These are phyloP conservation scores for Chymomyza fuscimana DNA, from an alignment of 2,888 invertebrate genomes.

Conservation along the genomic window DNA sequence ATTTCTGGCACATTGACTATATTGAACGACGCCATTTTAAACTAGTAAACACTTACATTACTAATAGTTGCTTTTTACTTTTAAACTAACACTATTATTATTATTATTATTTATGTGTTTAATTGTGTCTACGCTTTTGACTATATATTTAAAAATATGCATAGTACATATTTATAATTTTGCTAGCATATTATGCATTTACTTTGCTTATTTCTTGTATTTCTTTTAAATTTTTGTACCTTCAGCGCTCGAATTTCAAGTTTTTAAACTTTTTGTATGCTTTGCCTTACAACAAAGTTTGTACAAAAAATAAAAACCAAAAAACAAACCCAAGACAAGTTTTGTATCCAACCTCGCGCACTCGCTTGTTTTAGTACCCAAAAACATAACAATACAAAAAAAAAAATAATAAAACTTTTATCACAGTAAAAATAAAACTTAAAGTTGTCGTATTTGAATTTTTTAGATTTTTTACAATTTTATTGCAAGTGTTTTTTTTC, in stretches of 20 bases:
- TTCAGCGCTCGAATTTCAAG: conserved; percentile 78
- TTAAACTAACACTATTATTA: conserved; percentile 2
- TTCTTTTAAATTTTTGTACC: conserved; percentile 73
- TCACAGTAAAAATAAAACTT: conserved; percentile 72
- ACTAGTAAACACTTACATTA: too few relatives aligned
- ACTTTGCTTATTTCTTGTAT: conserved; percentile 31
- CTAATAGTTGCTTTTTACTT: neutral
- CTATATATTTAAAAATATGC: conserved; percentile 37
- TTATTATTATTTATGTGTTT: conserved; percentile 26
- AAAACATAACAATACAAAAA: conserved; percentile 39
- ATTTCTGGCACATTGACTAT: too few relatives aligned
- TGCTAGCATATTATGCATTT: conserved; percentile 33
- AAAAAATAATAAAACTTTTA: conserved; percentile 56
- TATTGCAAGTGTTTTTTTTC: conserved; percentile 43
- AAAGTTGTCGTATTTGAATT: conserved; percentile 65
- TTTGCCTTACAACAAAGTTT: conserved; percentile 3
- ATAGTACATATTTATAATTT: conserved; percentile 26
- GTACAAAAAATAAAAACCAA: conserved; percentile 10
- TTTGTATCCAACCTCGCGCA: neutral
- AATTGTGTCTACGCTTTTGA: conserved; percentile 25
- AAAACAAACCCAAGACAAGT: conserved; percentile 9
- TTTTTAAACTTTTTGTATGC: conserved; percentile 30
- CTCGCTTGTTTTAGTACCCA: conserved; percentile 44
- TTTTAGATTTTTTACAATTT: conserved; percentile 38
- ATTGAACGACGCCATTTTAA: too few relatives aligned